Conservation (phyloP, 2,888 invertebrate species). For the Amblyteles armatorius region DNA sequence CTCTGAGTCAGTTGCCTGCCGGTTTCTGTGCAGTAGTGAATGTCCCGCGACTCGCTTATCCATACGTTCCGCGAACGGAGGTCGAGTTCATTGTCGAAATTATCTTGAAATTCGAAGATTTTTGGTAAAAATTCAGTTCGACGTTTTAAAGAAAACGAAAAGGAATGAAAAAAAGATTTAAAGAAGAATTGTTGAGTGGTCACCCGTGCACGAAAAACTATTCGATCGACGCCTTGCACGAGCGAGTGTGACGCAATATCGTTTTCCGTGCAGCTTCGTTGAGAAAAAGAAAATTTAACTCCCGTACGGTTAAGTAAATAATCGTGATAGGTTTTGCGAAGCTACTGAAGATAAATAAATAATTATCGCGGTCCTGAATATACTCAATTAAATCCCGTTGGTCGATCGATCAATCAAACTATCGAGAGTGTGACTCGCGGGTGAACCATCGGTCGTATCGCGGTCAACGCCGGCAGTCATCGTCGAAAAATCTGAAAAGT, state of each 20-base stretch:
- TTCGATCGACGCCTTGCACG: not conserved
- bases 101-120: slow-evolving; percentile 11
- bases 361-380: not conserved
- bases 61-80: not conserved
- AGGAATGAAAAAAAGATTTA: not conserved
- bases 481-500: not conserved
- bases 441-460: not conserved
- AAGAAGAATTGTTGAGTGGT: not conserved
- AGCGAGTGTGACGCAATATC: not conserved
- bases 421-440: not conserved
- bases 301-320: not conserved
- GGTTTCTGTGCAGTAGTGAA: slow-evolving; percentile 47
- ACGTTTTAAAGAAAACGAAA: not conserved
- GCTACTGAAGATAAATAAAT: not conserved
- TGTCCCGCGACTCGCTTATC: slow-evolving; percentile 5
- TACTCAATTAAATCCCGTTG: not conserved
- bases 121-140: not conserved
- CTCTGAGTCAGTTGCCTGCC: slow-evolving; percentile 52
- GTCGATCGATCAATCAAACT: not conserved
- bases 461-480: slow-evolving; percentile 6
- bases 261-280: not conserved
- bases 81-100: slow-evolving; percentile 37
- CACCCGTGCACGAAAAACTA: not conserved
- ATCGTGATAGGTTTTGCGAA: not conserved
- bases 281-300: not conserved